These are phyloP conservation scores for Stramonita haemastoma DNA, from an alignment of 2,888 invertebrate species.

Conservation along the genomic window DNA sequence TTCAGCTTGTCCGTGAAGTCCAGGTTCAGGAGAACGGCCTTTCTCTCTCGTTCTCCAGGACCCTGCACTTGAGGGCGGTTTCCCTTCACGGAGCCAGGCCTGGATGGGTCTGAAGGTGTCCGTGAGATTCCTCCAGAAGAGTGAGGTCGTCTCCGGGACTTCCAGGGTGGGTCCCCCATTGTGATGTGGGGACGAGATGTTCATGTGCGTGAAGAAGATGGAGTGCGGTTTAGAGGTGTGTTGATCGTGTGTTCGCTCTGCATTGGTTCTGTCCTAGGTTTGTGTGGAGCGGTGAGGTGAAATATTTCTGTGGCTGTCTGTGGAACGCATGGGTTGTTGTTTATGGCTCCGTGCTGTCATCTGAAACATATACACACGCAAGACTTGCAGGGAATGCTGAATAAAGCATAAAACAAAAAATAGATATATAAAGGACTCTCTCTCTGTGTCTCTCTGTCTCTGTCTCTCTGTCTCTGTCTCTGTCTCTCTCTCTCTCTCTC, in stretches of 20 bases:
- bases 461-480: too few relatives aligned
- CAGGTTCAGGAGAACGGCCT: neutral
- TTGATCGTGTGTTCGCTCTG: neutral
- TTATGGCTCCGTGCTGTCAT: neutral
- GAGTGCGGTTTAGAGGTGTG: neutral
- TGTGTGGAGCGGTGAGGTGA: too few relatives aligned
- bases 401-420: too few relatives aligned
- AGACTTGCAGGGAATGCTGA: too few relatives aligned
- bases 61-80: neutral
- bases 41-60: neutral
- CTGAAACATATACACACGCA: neutral
- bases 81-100: neutral
- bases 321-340: neutral
- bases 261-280: neutral
- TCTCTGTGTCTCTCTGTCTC: too few relatives aligned
- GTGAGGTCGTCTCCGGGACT: constrained; percentile 16
- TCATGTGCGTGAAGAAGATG: neutral
- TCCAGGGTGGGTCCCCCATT: neutral
- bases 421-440: too few relatives aligned
- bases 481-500: too few relatives aligned
- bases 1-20: constrained; percentile 40
- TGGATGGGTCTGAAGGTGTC: neutral
- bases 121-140: neutral
- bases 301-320: too few relatives aligned
- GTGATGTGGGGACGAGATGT: neutral